Evolutionary conservation across 1,140 invertebrate species (phyloP).

Genomic region (Cyrtorhinus lividipennis): DNA sequence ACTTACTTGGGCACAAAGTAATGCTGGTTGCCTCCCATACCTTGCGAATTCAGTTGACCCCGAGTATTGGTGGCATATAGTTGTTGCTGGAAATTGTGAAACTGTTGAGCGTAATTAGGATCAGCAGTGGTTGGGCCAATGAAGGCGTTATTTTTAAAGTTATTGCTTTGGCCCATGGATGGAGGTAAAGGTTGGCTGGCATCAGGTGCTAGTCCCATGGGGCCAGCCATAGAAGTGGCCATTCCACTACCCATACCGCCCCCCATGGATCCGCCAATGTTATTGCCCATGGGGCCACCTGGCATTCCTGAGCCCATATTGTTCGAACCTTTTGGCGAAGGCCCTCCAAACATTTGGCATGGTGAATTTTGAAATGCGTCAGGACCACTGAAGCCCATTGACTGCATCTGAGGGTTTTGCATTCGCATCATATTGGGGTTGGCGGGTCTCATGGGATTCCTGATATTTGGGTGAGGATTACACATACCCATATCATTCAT

Average conservation of each 20-base stretch:
- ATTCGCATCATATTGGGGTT: slow-evolving; percentile 24
- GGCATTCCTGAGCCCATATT: slow-evolving; percentile 26
- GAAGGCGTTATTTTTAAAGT: slow-evolving; percentile 65
- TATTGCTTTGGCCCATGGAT: slow-evolving; percentile 56
- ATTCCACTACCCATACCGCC: slow-evolving; percentile 22
- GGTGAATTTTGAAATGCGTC: slow-evolving; percentile 26
- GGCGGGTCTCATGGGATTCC: slow-evolving; percentile 21
- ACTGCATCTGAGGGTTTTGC: slow-evolving; percentile 18
- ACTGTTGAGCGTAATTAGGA: slow-evolving; percentile 85
- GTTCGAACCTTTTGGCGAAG: slow-evolving; percentile 30
- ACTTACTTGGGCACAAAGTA: slow-evolving; percentile 39
- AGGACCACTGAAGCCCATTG: slow-evolving; percentile 30
- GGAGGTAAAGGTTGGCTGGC: slow-evolving; percentile 59
- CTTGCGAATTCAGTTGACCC: slow-evolving; percentile 28
- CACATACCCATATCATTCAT: slow-evolving; percentile 22
- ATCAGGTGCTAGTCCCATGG: slow-evolving; percentile 35
- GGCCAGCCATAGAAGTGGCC: slow-evolving; percentile 17
- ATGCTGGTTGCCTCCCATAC: slow-evolving; percentile 35
- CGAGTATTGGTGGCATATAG: slow-evolving; percentile 71
- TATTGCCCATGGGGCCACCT: slow-evolving; percentile 31
- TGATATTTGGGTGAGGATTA: slow-evolving; percentile 18
- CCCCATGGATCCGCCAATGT: slow-evolving; percentile 33
- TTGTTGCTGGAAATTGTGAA: slow-evolving; percentile 89
- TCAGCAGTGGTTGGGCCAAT: slow-evolving; percentile 70
- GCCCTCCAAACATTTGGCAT: slow-evolving; percentile 29